Percentiles rank a stretch among this genome's conserved stretches.
Conservation (phyloP, 1,140 invertebrate species). For the Diorhabda elongata region DNA sequence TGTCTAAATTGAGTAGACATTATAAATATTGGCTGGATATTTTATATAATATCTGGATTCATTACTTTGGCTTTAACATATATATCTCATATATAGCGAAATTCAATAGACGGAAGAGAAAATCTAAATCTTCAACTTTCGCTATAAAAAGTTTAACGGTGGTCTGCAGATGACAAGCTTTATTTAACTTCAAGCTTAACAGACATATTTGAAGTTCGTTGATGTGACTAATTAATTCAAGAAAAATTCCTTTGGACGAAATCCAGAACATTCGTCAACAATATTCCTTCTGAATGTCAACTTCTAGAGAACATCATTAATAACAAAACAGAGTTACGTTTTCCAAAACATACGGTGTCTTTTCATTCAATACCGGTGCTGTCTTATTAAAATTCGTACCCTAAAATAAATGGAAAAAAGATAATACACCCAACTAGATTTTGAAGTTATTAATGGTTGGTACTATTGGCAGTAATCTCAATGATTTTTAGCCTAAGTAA, state of each 20-base stretch:
- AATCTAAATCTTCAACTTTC: background rate
- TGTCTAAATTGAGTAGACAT: no score
- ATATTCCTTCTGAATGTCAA: slow-evolving; percentile 26
- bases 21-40: no score
- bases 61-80: no score
- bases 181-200: slow-evolving; percentile 10
- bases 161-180: slow-evolving; percentile 11
- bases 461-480: slow-evolving; percentile 5
- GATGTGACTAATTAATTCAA: slow-evolving; percentile 24
- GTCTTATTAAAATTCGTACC: slow-evolving; percentile 22
- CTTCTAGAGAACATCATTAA: slow-evolving; percentile 29
- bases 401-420: slow-evolving; percentile 17
- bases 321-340: slow-evolving; percentile 20
- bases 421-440: slow-evolving; percentile 15
- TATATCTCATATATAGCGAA: no score
- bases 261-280: slow-evolving; percentile 26
- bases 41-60: no score
- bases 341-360: slow-evolving; percentile 21
- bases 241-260: slow-evolving; percentile 21
- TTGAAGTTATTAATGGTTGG: slow-evolving; percentile 11
- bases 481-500: slow-evolving; percentile 16
- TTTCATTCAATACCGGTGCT: slow-evolving; percentile 7
- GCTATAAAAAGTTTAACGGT: background rate
- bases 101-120: no score
- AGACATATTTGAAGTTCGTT: slow-evolving; percentile 16